Base-by-base conservation (phyloP, 2,888 invertebrate species). In the Drosophila barbarae region DNA sequence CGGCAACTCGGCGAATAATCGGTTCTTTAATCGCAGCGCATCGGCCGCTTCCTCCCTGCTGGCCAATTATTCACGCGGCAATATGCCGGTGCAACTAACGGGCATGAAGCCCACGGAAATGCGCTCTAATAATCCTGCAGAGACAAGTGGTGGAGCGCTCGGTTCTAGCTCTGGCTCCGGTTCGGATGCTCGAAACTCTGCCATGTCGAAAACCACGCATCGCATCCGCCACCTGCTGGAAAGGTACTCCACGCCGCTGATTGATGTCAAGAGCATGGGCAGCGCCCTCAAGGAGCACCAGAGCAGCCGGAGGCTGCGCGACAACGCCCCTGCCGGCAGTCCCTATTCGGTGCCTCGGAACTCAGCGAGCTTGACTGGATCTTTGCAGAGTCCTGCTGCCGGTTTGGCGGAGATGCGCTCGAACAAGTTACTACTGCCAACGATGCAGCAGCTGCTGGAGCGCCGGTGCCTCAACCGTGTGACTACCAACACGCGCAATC, bases 181-280 rank as follows among this genome's bases (percentile, higher is more conserved):
- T 6, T 26, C n/a, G 2, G 38, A 38, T 12, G 13, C 5, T 23
- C 23, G 18, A 6, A 51, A 28, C 15, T 9, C 85, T 3, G 71
- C 75, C 1, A 75, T 89, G 52, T 90, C 90, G 1, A 85, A 92
- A 71, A 94, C 96, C 5, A 94, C 96, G 0, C 92, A 93, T 77
- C 92, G 94, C 70, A 94, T 97, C 71, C 90, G 97, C 79, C 94
- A 95, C 78, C 91, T 95, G 6, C 90, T 97, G 57, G 95, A 96
- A 86, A 93, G 94, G 77, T 95, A 95, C 89, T 94, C 95, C 0
- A 94, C 96, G 2, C 95, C 96, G 0, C 89, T 96, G 52, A 91
- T 91, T 44, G 96, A 96, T 87, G 95, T 94, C 2, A 94, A 93
- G 84, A 93, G 94, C 84, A 94, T 96, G 87, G 95, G 95, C 3